phyloP scores from a whole-genome alignment of 1,140 invertebrate species.

The Euglossa dilemma region DNA sequence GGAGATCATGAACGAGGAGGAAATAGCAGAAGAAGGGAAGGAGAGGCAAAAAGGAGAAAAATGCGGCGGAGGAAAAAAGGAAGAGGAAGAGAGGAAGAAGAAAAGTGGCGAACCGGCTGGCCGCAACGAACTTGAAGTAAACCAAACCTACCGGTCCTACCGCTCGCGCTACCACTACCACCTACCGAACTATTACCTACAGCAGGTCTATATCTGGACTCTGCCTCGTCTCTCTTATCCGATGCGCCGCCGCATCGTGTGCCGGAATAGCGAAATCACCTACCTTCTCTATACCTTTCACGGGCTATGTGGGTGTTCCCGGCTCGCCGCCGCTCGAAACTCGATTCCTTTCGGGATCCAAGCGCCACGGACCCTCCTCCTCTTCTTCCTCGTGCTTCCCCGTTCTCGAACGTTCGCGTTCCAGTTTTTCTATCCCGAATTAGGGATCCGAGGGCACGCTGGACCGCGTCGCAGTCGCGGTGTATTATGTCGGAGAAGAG shows the following conservation, averaged over 20 bases:
- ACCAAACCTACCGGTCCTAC: conserved; percentile 73
- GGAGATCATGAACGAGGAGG: conserved; percentile 53
- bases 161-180: conserved; percentile 63
- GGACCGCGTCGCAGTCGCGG: not conserved
- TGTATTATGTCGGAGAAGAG: not conserved
- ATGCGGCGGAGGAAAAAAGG: conserved; percentile 15
- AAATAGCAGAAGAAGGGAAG: conserved; percentile 33
- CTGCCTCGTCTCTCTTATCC: conserved; percentile 48
- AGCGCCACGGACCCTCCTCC: too few species aligned
- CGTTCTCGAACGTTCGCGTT: not conserved
- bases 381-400: not conserved
- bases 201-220: conserved; percentile 60
- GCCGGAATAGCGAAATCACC: conserved; percentile 56
- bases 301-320: conserved; percentile 41
- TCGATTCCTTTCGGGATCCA: not conserved
- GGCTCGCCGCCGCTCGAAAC: not conserved
- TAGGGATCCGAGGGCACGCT: not conserved
- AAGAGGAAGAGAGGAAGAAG: conserved; percentile 52
- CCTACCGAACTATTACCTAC: conserved; percentile 61
- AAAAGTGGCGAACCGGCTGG: conserved; percentile 64
- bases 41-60: conserved; percentile 41
- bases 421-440: not conserved
- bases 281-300: conserved; percentile 19
- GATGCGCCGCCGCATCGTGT: conserved; percentile 28
- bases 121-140: conserved; percentile 64